Conservation (phyloP, 2,797 vertebrate species). For the Chelmon rostratus region DNA sequence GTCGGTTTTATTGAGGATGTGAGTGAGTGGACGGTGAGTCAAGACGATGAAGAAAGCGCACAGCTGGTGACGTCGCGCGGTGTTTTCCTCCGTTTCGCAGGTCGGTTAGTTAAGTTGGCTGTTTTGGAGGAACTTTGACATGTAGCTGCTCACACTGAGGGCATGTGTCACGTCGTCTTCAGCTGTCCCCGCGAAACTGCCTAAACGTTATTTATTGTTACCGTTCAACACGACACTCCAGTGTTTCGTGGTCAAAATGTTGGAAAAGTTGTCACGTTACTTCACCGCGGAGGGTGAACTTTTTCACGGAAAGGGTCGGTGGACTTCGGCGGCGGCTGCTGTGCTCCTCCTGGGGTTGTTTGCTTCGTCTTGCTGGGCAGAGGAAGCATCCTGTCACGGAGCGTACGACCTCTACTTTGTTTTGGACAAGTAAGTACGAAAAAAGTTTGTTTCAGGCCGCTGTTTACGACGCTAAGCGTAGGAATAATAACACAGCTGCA, state of each 20-base stretch:
- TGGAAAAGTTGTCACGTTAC: not conserved
- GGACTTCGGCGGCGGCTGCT: constrained; percentile 27
- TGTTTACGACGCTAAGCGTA: not conserved
- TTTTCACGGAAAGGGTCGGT: constrained; percentile 21
- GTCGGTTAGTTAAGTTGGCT: constrained; percentile 20
- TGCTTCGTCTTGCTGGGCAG: constrained; percentile 68
- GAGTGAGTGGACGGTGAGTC: constrained; percentile 45
- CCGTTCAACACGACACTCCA: too few species aligned
- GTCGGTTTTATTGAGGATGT: constrained; percentile 36
- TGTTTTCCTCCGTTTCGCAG: constrained; percentile 68
- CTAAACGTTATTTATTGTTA: rapidly evolving
- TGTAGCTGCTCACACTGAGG: constrained; percentile 38
- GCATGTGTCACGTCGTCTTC: constrained; percentile 6
- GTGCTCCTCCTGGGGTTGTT: constrained; percentile 58
- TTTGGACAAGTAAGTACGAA: constrained; percentile 90
- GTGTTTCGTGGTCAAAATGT: constrained; percentile 32
- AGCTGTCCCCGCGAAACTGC: not conserved
- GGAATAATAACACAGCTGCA: not conserved
- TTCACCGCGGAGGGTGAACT: constrained; percentile 39
- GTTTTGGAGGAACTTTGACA: constrained; percentile 49
- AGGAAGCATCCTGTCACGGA: constrained; percentile 89
- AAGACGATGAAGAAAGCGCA: constrained; percentile 52
- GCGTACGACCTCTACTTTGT: constrained; percentile 96
- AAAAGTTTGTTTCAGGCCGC: not conserved
- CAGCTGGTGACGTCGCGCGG: constrained; percentile 61